phyloP scores from a whole-genome alignment of 2,113 vertebrate genomes.

The Cheilinus undulatus region DNA sequence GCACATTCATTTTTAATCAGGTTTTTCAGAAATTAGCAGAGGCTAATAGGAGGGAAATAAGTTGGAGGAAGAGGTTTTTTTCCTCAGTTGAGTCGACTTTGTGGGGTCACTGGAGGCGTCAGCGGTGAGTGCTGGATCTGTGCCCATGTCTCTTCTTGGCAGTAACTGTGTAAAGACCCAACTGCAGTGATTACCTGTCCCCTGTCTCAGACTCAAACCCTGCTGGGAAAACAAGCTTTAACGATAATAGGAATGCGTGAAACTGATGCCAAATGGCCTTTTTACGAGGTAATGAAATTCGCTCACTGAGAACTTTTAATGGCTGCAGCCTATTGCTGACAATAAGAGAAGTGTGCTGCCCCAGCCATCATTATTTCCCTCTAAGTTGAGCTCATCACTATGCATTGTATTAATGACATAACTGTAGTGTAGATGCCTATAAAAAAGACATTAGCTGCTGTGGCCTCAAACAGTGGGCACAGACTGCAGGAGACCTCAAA shows the following conservation, averaged over 20 bases:
- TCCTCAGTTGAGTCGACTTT: constrained; percentile 1
- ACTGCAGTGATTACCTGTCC: constrained; percentile 53
- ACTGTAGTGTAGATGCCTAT: constrained; percentile 41
- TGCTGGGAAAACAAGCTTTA: constrained; percentile 68
- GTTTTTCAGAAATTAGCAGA: constrained; percentile 41
- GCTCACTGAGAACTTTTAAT: constrained; percentile 61
- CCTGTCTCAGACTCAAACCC: constrained; percentile 52
- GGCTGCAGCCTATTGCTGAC: constrained; percentile 51
- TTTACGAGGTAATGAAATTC: constrained; percentile 74
- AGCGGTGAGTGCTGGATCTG: constrained; percentile 26
- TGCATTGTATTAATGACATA: constrained; percentile 39
- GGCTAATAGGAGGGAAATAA: constrained; percentile 37
- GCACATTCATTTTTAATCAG: constrained; percentile 71
- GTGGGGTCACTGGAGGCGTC: constrained; percentile 25
- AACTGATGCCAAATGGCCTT: constrained; percentile 61
- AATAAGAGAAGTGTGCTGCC: constrained; percentile 56
- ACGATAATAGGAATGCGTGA: constrained; percentile 46
- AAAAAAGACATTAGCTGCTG: constrained; percentile 64
- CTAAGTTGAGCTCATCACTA: constrained; percentile 28
- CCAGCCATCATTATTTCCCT: constrained; percentile 44
- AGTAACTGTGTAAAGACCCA: constrained; percentile 43
- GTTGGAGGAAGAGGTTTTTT: background rate
- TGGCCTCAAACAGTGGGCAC: constrained; percentile 16
- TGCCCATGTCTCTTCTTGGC: constrained; percentile 42
- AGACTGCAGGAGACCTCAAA: constrained; percentile 45